These are phyloP conservation scores for Uropetala carovei DNA, from an alignment of 2,888 invertebrate genomes.

Conservation along the genomic window DNA sequence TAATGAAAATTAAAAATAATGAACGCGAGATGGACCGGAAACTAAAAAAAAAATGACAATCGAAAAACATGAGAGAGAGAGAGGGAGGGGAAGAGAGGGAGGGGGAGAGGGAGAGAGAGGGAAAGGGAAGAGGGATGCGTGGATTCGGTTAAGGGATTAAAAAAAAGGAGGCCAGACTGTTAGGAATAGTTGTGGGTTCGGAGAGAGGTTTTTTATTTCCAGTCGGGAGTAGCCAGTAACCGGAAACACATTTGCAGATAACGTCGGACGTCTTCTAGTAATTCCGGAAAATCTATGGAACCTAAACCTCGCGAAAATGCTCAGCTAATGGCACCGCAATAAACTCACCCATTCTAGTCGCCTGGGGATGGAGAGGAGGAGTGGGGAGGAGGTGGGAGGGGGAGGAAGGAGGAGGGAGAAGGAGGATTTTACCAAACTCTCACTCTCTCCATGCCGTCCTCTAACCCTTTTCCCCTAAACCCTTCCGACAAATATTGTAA, in stretches of 20 bases:
- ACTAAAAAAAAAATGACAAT: background rate
- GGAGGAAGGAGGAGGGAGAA: background rate
- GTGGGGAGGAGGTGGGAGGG: background rate
- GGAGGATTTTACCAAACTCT: background rate
- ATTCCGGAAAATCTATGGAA: constrained; percentile 26
- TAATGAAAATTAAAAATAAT: too few relatives aligned
- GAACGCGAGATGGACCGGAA: too few relatives aligned
- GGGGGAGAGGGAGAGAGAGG: background rate
- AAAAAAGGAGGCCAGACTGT: background rate
- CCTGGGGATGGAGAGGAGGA: background rate
- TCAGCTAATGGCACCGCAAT: background rate
- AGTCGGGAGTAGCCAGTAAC: background rate
- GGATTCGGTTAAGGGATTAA: background rate
- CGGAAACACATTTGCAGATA: background rate
- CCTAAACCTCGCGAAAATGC: background rate
- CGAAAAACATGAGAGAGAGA: background rate
- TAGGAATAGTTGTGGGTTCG: background rate
- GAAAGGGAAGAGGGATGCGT: background rate
- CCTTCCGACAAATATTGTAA: background rate
- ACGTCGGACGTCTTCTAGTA: constrained; percentile 30
- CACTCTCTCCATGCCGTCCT: background rate
- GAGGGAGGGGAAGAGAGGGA: background rate
- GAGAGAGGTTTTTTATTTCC: background rate
- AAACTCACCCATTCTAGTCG: background rate
- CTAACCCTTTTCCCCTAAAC: background rate